Conservation (phyloP, 2,113 vertebrate genomes). For the Ammodramus savannarum region DNA sequence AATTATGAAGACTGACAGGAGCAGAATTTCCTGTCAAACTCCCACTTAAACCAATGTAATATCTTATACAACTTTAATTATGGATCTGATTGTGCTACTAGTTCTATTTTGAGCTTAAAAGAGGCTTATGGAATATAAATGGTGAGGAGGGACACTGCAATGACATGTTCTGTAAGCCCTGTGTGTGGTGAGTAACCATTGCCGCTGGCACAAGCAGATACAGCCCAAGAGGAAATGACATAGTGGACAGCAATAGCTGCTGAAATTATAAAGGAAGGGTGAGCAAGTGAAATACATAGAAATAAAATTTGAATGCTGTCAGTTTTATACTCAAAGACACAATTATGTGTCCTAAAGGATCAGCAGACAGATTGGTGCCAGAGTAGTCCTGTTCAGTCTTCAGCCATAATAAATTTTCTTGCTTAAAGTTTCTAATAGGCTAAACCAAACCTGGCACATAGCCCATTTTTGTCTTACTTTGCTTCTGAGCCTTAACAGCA, state of each 20-base stretch:
- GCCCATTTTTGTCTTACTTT: background rate
- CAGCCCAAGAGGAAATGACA: conserved; percentile 77
- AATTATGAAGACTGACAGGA: background rate
- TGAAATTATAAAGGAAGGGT: conserved; percentile 72
- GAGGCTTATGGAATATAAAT: conserved; percentile 12
- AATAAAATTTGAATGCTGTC: conserved; percentile 62
- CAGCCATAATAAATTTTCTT: conserved; percentile 13
- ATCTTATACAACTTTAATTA: background rate
- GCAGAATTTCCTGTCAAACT: background rate
- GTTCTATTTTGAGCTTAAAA: conserved; percentile 49
- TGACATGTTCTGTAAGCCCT: background rate
- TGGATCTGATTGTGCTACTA: background rate
- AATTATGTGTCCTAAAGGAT: conserved; percentile 55
- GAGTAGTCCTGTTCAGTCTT: conserved; percentile 18
- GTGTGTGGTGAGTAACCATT: conserved; percentile 64
- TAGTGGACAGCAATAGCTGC: conserved; percentile 61
- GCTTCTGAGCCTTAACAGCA: background rate
- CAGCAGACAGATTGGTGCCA: conserved; percentile 66
- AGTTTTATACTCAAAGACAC: conserved; percentile 37
- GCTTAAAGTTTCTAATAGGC: background rate
- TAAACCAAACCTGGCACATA: background rate
- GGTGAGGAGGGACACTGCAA: conserved; percentile 17
- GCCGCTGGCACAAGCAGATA: conserved; percentile 68
- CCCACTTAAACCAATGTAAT: background rate
- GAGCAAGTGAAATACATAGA: conserved; percentile 59